Conservation (phyloP, 2,888 invertebrate genomes). For the Morpho achilles region DNA sequence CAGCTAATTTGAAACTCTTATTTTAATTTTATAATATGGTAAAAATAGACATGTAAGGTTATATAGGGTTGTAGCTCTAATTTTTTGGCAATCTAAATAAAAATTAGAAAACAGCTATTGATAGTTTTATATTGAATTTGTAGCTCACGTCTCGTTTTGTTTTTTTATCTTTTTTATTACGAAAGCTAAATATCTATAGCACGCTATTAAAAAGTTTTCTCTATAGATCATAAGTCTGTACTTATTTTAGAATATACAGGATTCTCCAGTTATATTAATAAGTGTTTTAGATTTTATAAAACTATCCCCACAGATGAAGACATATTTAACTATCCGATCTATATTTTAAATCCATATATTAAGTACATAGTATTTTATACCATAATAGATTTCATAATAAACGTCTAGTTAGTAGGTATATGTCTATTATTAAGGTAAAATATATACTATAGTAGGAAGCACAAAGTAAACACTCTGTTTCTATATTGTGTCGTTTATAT, state of each 20-base stretch:
- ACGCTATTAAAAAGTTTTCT: slow-evolving; percentile 10
- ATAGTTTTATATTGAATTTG: not conserved
- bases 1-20: not conserved
- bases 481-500: slow-evolving; percentile 53
- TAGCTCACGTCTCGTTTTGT: not conserved
- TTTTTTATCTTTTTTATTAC: slow-evolving; percentile 2
- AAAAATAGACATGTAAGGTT: too few species aligned
- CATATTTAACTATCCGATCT: slow-evolving; percentile 23
- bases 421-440: slow-evolving; percentile 35
- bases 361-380: slow-evolving; percentile 35
- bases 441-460: slow-evolving; percentile 45
- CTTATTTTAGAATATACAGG: slow-evolving; percentile 22
- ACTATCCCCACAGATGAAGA: slow-evolving; percentile 17
- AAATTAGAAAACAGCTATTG: too few species aligned
- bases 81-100: not conserved
- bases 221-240: slow-evolving; percentile 24
- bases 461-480: slow-evolving; percentile 60
- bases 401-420: slow-evolving; percentile 34
- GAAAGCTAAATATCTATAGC: not conserved
- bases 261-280: slow-evolving; percentile 23
- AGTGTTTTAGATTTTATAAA: slow-evolving; percentile 26
- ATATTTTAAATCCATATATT: slow-evolving; percentile 21
- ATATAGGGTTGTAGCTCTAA: too few species aligned
- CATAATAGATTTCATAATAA: slow-evolving; percentile 34
- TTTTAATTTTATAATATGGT: too few species aligned